Evolutionary conservation across 2,113 vertebrate species (phyloP), one percentile per base, ranked within the genome.

Genomic region (Phaethornis superciliosus): DNA sequence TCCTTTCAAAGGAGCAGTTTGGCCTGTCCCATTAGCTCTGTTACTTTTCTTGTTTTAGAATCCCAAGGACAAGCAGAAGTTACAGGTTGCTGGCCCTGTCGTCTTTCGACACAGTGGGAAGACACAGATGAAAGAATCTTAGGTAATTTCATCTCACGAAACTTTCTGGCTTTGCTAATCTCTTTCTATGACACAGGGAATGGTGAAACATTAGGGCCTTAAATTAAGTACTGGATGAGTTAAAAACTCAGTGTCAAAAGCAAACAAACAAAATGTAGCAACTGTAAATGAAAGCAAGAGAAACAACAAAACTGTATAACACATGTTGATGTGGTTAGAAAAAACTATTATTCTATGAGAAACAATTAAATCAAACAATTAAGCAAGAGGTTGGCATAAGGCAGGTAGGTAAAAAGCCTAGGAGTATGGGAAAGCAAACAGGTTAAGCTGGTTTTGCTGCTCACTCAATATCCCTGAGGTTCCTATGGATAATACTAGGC

Each of bases 381-480:
- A 94, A 96, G 81, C 54, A 80, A 81, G 70, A 95, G 90, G 94
- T 10, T 86, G 84, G 89, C 89, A 86, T 55, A n/a, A 76, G 90
- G 82, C 92, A 95, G 80, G 67, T 71, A 95, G 74, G 83, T 80
- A 64, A 79, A 64, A 79, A 94, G 24, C 33, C 86, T 84, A 80
- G 32, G 51, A 95, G 83, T 83, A 80, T 97, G 97, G 96, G 96
- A 98, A 95, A 78, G 56, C 52, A 85, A 95, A 83, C 97, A 81
- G 55, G 97, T 87, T 85, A 44, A 84, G 71, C 97, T 56, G 42
- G 97, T 96, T 96, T 90, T 95, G 63, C 84, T 88, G 44, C 91
- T 91, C 27, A 44, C 80, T 97, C 79, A 88, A 83, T 92, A 94
- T 86, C 78, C 96, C 68, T 63, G 79, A 95, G 89, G 77, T 91